Evolutionary conservation across 2,113 vertebrate species (phyloP), one percentile per base, ranked within the genome.

Genomic region (Dasypus novemcinctus): DNA sequence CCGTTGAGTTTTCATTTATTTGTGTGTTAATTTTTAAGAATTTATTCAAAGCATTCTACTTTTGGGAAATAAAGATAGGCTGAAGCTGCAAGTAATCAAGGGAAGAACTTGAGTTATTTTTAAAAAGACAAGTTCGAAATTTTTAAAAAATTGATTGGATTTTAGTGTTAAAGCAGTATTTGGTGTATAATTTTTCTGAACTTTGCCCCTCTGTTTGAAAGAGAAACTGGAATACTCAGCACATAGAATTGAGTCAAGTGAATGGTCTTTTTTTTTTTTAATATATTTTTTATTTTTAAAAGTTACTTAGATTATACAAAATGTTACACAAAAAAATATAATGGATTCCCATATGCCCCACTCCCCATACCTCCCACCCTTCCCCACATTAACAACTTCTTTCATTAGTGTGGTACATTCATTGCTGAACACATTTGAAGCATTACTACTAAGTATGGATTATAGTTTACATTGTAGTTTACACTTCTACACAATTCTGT

Each of bases 21-120:
- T 98, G 98, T 98, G 89, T 96, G 89, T 96, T 98, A 95, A 81
- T 96, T 98, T 98, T 98, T 97, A 98, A 98, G 96, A 95, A 93
- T 96, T 98, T 96, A 83, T 92, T 93, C 93, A 97, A 83, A 54
- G 68, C 54, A 92, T 97, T 96, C 80, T 97, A 83, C 87, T 95
- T 59, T 71, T 12, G n/a, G 86, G 66, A 96, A 90, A 95, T 97
- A 91, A 96, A 95, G 75, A 49, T 96, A 95, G 93, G 96, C 95
- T 97, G 95, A 97, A 98, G 66, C 1, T 5, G 41, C 92, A 92
- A 69, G 74, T 86, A 91, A 68, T 93, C 96, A 96, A 63, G 41
- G 88, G 95, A 92, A 93, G 72, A 90, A 92, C 29, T 92, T 91
- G 87, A 89, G 49, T 68, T 92, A 68, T 76, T 96, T 96, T 97